Base-by-base conservation (phyloP, 2,888 invertebrate genomes). In the Lasius platythorax region DNA sequence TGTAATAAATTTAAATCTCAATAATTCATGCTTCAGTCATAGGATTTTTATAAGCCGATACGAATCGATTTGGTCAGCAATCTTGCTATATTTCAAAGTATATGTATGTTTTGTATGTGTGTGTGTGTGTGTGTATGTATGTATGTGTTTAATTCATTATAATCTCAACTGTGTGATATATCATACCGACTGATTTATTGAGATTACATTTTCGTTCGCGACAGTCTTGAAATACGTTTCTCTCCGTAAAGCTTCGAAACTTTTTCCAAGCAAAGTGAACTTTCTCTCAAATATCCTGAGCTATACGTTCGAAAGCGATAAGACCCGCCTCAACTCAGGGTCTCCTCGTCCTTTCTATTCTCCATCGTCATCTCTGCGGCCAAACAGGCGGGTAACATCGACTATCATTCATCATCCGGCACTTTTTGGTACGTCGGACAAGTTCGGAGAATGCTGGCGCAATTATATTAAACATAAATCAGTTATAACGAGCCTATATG, bases 401-500 rank as follows among this genome's bases (percentile, higher is more conserved):
- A 46, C 82, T 86, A 88, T 91, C 92, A 90, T 92, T 91, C 90
- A 92, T 92, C 92, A 92, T 83, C 73, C 66, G 72, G 86, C 43
- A 88, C 87, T 91, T 91, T 92, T 91, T 90, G 87, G 88, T 86
- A 76, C 83, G 82, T 81, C 86, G 83, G 88, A 90, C 88, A 90
- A 90, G 91, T 91, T 90, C 89, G 84, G 87, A 90, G 89, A 92
- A 91, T 89, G 88, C 88, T 90, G 85, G 85, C 72, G 90, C 91
- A 92, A 93, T 93, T 92, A 92, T 91, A 92, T 92, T 91, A 92
- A 91, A 90, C 91, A 93, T 93, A 92, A 93, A 92, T 93, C 92
- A 93, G 85, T 88, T 90, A 91, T 92, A 93, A 92, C 91, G 90
- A 92, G 91, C 87, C 64, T 85, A 79, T 85, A 85, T 74, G 84